Conservation (phyloP, 2,113 vertebrate genomes). For the Microcebus jonahi region DNA sequence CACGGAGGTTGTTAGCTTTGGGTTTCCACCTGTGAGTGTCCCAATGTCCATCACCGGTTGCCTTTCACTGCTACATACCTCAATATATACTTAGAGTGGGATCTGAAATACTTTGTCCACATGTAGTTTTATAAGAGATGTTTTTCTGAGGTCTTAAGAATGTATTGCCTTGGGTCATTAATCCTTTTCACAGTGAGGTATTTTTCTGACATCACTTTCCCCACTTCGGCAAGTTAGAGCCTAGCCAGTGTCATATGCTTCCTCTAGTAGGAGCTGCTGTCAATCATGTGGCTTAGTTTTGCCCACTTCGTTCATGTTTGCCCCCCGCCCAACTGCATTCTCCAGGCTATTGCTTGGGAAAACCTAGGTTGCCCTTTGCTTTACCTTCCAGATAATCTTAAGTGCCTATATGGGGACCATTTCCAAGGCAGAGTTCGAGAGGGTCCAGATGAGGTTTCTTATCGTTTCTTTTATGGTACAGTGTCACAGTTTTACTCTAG, state of each 20-base stretch:
- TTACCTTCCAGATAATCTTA: too few relatives aligned
- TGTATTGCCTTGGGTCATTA: background rate
- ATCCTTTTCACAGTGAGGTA: background rate
- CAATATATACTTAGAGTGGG: background rate
- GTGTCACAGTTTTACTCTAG: background rate
- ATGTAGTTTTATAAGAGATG: background rate
- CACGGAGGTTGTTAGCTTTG: background rate
- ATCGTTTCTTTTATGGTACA: too few relatives aligned
- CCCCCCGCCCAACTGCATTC: background rate
- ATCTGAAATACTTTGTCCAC: background rate
- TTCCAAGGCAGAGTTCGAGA: background rate
- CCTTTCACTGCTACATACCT: background rate
- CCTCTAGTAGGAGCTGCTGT: background rate
- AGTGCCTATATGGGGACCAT: background rate
- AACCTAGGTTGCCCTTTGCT: background rate
- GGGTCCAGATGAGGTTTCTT: too few relatives aligned
- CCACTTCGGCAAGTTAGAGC: background rate
- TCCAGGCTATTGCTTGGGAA: background rate
- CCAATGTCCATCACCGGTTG: background rate
- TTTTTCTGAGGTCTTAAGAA: background rate
- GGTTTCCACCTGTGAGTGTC: background rate
- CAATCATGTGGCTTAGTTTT: background rate
- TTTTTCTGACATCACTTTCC: background rate
- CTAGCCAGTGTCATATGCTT: background rate
- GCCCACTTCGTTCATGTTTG: background rate